Base-by-base conservation (phyloP, 37 sponge, comb jelly and placozoan species). In the Spongilla lacustris region DNA sequence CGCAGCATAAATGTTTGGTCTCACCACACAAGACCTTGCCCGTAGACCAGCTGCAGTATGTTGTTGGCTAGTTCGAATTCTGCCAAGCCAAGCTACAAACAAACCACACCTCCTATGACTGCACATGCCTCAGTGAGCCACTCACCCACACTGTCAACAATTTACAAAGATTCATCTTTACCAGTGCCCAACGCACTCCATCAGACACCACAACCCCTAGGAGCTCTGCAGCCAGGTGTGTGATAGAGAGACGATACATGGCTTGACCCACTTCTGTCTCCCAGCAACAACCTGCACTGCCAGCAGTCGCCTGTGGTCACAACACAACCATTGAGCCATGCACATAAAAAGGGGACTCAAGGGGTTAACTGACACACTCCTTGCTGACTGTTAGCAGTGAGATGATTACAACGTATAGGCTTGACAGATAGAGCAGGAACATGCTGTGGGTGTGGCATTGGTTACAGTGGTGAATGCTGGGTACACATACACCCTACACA, bases 1-100 rank as follows among this genome's bases (percentile, higher is more conserved):
- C 2, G 27, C 32, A 4, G 28, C 1, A 4, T 2, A 26, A 11
- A 37, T 80, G 24, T 4, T 34, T 8, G 67, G 25, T 19, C 88
- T 84, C 33, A 96, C 96, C 93, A 85, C 23, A 91, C 78, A 9
- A 96, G 71, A 30, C 89, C 94, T 79, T 96, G 95, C 2, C 91
- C 87, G 66, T 96, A 96, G 21, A 93, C 83, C 50, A 94, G 82
- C 35, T 79, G 82, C n/a, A 96, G 86, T 0, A 96, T 79, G 67
- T 91, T 96, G 4, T 81, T 75, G 36, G 96, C 84, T 8, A 87
- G 66, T 29, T 78, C 68, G 77, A 96, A 96, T 76, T 92, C 90
- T 19, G 84, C 83, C 37, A 41, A 75, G 26, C 92, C 94, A 79
- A 96, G 69, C 94, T 93, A 33, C 66, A 73, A 2, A 81, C 37